phyloP scores from a whole-genome alignment of 2,797 vertebrate genomes.

The Trematomus bernacchii region DNA sequence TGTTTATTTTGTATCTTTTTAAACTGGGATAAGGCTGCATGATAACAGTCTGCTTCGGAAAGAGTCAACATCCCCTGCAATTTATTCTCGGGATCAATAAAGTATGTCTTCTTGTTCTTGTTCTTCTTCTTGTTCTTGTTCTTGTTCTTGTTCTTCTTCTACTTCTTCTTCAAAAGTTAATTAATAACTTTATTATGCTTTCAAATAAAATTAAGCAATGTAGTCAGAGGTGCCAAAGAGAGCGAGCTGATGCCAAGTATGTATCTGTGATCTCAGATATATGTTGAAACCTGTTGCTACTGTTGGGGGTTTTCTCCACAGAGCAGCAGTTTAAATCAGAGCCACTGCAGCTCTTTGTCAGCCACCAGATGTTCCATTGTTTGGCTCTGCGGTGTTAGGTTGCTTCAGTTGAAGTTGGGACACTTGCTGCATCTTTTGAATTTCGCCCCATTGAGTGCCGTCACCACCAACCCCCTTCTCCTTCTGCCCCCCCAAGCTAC shows the following conservation, averaged over 20 bases:
- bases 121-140: neutral
- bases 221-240: neutral
- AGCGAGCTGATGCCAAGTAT: neutral
- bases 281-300: conserved; percentile 56
- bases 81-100: too few species aligned
- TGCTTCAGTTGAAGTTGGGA: conserved; percentile 81
- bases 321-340: conserved; percentile 31
- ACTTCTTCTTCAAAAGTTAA: neutral
- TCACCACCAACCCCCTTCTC: conserved; percentile 50
- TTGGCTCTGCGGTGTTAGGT: conserved; percentile 70
- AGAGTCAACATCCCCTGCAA: neutral
- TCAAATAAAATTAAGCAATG: conserved; percentile 2
- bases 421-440: conserved; percentile 85
- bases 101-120: too few species aligned
- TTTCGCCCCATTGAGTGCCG: conserved; percentile 69
- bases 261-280: conserved; percentile 16
- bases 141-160: neutral
- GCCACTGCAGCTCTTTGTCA: conserved; percentile 62
- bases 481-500: conserved; percentile 53
- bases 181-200: neutral
- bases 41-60: neutral
- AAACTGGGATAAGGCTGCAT: neutral
- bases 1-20: too few species aligned
- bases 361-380: conserved; percentile 85
- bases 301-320: conserved; percentile 18